Conservation (phyloP, 2,113 vertebrate species). For the Coryphaenoides rupestris region DNA sequence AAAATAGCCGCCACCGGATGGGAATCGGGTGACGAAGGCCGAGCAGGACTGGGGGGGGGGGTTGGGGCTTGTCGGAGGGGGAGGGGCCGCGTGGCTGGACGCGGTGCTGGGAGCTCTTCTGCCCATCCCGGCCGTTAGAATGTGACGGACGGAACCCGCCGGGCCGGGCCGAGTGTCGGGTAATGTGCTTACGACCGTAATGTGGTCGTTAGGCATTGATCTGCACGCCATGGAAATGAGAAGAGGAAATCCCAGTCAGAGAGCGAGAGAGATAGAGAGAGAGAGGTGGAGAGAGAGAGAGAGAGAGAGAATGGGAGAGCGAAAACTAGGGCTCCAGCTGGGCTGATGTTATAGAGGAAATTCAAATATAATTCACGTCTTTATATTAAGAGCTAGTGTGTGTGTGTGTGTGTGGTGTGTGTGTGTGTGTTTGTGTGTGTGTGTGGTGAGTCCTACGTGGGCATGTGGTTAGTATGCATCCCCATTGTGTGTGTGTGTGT, state of each 20-base stretch:
- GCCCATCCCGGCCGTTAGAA: slow-evolving; percentile 18
- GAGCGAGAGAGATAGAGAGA: slow-evolving; percentile 1
- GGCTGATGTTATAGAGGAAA: background rate
- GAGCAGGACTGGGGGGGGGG: no score
- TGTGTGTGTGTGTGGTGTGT: slow-evolving; percentile 14
- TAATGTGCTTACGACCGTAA: slow-evolving; percentile 25
- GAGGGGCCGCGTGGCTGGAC: no score
- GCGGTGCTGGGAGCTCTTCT: no score
- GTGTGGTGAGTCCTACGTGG: slow-evolving; percentile 7
- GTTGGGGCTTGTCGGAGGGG: no score
- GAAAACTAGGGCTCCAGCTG: no score
- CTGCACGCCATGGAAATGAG: slow-evolving; percentile 26
- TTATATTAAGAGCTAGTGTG: slow-evolving; percentile 37
- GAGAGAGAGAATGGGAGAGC: no score
- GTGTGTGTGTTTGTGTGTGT: slow-evolving; percentile 5
- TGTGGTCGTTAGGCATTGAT: slow-evolving; percentile 38
- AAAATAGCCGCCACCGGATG: no score
- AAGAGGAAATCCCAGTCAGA: slow-evolving; percentile 21
- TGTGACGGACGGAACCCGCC: slow-evolving; percentile 19
- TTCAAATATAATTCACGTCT: slow-evolving; percentile 26
- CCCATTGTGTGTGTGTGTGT: slow-evolving; percentile 16
- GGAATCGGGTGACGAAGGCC: no score
- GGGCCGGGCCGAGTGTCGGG: slow-evolving; percentile 26
- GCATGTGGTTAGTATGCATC: no score
- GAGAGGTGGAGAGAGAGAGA: background rate